A percentile compares a stretch with the other conserved stretches of the same genome.
phyloP scores from a whole-genome alignment of 1,140 invertebrate species.

The Lepidurus packardi region DNA sequence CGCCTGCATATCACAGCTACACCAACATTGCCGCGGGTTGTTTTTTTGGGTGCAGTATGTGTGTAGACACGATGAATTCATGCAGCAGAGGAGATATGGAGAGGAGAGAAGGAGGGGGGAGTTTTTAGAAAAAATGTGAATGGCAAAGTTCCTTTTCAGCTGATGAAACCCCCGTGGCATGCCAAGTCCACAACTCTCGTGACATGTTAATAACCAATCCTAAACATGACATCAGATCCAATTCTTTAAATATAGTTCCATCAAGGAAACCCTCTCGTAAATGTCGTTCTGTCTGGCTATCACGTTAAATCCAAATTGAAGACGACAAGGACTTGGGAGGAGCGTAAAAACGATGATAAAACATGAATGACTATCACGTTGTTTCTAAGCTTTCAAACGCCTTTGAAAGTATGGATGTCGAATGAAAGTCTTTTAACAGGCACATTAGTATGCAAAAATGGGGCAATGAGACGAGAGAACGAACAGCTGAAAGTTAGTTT shows the following conservation, averaged over 20 bases:
- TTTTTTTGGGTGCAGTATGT: slow-evolving; percentile 19
- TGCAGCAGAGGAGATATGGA: not conserved
- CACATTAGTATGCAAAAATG: slow-evolving; percentile 22
- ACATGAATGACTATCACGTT: slow-evolving; percentile 22
- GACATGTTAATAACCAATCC: not conserved
- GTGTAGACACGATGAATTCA: slow-evolving; percentile 11
- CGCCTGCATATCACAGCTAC: slow-evolving; percentile 20
- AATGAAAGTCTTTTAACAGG: slow-evolving; percentile 22
- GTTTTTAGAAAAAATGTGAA: not conserved
- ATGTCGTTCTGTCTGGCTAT: not conserved
- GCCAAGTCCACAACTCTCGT: not conserved
- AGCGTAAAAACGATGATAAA: slow-evolving; percentile 11
- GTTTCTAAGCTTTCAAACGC: slow-evolving; percentile 9
- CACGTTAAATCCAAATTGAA: not conserved
- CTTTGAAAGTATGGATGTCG: slow-evolving; percentile 11
- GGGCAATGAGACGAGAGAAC: not conserved
- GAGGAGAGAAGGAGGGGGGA: not conserved
- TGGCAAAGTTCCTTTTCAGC: not conserved
- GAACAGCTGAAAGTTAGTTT: slow-evolving; percentile 10
- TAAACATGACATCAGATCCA: slow-evolving; percentile 14
- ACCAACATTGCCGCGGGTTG: not conserved
- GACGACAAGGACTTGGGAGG: slow-evolving; percentile 3
- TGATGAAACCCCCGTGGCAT: not conserved
- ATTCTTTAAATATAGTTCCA: not conserved
- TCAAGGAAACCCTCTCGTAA: not conserved